Evolutionary conservation across 1,140 invertebrate species (phyloP).

Genomic region (Cydia fagiglandana): DNA sequence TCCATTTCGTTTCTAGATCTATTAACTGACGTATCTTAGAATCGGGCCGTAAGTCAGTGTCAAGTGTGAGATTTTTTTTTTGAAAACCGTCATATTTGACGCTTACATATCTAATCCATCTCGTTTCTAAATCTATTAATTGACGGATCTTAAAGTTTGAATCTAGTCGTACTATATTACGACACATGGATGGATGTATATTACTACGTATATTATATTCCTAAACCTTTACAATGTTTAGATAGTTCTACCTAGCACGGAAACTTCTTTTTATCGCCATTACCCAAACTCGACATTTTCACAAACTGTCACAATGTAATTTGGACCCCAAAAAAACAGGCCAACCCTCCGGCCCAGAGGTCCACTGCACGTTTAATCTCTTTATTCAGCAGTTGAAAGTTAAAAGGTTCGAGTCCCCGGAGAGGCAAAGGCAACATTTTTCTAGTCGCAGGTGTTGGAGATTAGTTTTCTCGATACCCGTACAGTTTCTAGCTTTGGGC

Average conservation of each 20-base stretch:
- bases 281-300: background rate
- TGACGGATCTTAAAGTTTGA: too few relatives aligned
- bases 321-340: constrained; percentile 16
- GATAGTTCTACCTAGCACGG: background rate
- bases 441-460: constrained; percentile 26
- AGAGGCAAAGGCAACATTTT: constrained; percentile 30
- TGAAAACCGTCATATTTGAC: too few relatives aligned
- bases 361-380: constrained; percentile 19
- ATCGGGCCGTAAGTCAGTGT: too few relatives aligned
- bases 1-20: too few relatives aligned
- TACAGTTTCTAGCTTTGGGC: constrained; percentile 23
- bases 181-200: too few relatives aligned
- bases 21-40: too few relatives aligned
- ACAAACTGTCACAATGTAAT: constrained; percentile 23
- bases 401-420: constrained; percentile 23
- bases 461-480: constrained; percentile 29
- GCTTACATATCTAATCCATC: too few relatives aligned
- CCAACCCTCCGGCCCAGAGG: background rate
- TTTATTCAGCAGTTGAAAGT: constrained; percentile 31
- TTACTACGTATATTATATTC: too few relatives aligned
- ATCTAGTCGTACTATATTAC: too few relatives aligned
- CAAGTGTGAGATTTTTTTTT: too few relatives aligned
- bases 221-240: too few relatives aligned
- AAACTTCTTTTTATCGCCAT: background rate
- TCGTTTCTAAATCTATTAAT: too few relatives aligned